Conservation (phyloP, 2,888 invertebrate genomes). For the Hymenopus coronatus region DNA sequence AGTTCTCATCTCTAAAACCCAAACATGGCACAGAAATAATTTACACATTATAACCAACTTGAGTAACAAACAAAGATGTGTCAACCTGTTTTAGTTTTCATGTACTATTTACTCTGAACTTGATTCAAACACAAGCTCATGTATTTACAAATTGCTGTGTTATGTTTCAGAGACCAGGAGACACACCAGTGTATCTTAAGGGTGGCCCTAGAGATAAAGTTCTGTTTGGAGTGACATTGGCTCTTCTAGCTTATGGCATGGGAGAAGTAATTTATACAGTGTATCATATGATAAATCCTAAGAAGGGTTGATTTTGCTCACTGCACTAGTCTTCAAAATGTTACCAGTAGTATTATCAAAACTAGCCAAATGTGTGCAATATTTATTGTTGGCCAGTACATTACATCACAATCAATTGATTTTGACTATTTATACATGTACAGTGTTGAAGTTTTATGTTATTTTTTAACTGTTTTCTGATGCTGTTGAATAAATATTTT, state of each 20-base stretch:
- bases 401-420: too few species aligned
- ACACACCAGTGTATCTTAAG: conserved; percentile 37
- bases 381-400: background rate
- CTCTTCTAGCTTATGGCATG: conserved; percentile 33
- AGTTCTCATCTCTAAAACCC: too few species aligned
- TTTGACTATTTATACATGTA: too few species aligned
- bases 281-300: conserved; percentile 31
- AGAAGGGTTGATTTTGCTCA: conserved; percentile 19
- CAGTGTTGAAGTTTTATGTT: too few species aligned
- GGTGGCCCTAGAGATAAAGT: conserved; percentile 36
- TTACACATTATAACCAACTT: too few species aligned
- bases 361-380: background rate
- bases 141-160: background rate
- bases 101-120: too few species aligned
- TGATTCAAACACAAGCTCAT: too few species aligned
- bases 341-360: background rate
- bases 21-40: too few species aligned
- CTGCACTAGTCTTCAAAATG: background rate
- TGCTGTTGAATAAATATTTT: too few species aligned
- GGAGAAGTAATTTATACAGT: conserved; percentile 12
- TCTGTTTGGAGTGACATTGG: conserved; percentile 34
- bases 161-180: conserved; percentile 30
- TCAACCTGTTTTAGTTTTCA: too few species aligned
- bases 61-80: too few species aligned
- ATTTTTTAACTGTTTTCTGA: too few species aligned